phyloP scores from a whole-genome alignment of 2,113 vertebrate genomes.

The Clarias macrocephalus region DNA sequence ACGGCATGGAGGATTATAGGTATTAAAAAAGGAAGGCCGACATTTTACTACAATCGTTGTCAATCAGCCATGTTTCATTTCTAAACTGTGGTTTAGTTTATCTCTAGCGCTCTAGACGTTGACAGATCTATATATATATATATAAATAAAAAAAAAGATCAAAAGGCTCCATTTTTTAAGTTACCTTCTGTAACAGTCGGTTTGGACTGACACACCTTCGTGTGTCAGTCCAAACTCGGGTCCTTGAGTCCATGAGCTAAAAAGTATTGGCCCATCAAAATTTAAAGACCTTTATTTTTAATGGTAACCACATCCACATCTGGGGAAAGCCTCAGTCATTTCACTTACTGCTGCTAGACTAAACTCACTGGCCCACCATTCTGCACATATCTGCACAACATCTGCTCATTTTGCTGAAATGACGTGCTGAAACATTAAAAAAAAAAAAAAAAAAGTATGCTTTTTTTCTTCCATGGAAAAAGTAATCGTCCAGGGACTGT shows the following conservation, averaged over 20 bases:
- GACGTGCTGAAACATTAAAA: neutral
- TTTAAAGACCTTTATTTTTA: neutral
- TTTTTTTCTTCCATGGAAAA: neutral
- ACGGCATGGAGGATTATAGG: neutral
- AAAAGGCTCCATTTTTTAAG: neutral
- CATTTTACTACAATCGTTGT: neutral
- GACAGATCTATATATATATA: neutral
- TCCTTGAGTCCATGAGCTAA: neutral
- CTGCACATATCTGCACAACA: conserved; percentile 2
- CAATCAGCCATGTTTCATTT: neutral
- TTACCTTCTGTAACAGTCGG: neutral
- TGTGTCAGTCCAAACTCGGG: neutral
- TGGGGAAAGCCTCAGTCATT: neutral
- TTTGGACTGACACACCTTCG: too few relatives aligned
- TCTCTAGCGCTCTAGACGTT: neutral
- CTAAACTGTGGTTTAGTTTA: neutral
- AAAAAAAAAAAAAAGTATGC: neutral
- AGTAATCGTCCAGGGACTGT: neutral
- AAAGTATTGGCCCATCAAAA: neutral
- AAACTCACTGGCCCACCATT: neutral
- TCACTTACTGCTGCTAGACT: conserved; percentile 12
- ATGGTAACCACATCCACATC: conserved; percentile 1
- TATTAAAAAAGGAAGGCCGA: neutral
- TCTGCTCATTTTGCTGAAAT: conserved; percentile 12
- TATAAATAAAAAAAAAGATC: neutral